phyloP scores from a whole-genome alignment of 2,113 vertebrate species.

The Lipotes vexillifer region DNA sequence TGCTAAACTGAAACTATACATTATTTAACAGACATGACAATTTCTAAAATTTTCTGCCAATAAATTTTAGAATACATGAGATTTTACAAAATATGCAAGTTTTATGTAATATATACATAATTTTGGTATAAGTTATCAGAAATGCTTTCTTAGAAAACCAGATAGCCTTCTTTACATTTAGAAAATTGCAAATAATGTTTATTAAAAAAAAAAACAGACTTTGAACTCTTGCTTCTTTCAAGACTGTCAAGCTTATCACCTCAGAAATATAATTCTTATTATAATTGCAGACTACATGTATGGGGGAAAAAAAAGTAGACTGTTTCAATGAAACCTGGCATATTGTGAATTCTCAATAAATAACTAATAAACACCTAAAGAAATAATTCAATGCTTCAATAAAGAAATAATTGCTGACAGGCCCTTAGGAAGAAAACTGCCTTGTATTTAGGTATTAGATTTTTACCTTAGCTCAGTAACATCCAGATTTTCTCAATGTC shows the following conservation, averaged over 20 bases:
- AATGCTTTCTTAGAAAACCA: background rate
- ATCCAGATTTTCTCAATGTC: background rate
- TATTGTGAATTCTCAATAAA: background rate
- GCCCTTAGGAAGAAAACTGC: background rate
- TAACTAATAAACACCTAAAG: background rate
- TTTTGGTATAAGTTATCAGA: conserved; percentile 7
- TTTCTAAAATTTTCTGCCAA: background rate
- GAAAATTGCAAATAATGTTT: background rate
- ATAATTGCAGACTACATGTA: background rate
- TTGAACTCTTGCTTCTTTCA: background rate
- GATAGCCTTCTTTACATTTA: background rate
- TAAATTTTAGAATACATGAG: background rate
- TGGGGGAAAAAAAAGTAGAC: background rate
- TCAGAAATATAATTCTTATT: background rate
- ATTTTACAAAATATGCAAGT: background rate
- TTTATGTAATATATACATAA: background rate
- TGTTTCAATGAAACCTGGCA: background rate
- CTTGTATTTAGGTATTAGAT: background rate
- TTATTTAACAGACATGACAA: conserved; percentile 25
- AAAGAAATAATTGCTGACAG: background rate
- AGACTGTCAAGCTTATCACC: background rate
- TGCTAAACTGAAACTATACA: background rate
- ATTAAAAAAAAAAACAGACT: background rate
- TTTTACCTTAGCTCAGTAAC: background rate
- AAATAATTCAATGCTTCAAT: background rate